Evolutionary conservation across 2,888 invertebrate genomes (phyloP).

Genomic region (Disparrhopalites patrizii): DNA sequence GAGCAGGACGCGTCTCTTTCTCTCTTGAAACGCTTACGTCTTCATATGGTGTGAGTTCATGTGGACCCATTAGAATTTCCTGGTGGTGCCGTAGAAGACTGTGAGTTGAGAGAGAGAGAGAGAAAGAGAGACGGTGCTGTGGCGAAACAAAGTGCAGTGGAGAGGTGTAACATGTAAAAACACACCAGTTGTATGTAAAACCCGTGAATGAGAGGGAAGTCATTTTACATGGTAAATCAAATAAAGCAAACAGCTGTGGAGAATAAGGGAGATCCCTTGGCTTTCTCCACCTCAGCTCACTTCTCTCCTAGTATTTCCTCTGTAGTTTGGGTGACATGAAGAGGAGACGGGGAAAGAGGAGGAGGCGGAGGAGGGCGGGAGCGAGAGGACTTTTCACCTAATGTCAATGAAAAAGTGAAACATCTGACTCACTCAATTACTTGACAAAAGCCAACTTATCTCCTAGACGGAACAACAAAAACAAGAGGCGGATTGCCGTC

Average conservation of each 20-base stretch:
- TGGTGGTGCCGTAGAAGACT: too few species aligned
- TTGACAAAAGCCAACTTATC: not conserved
- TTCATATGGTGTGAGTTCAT: too few species aligned
- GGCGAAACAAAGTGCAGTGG: not conserved
- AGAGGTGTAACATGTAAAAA: not conserved
- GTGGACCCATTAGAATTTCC: too few species aligned
- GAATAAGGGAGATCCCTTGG: constrained; percentile 21
- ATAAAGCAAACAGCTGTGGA: constrained; percentile 27
- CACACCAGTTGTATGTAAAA: constrained; percentile 13
- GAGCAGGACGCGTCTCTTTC: too few species aligned
- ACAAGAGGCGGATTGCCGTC: not conserved
- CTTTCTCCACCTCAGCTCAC: constrained; percentile 22
- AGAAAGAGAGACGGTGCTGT: not conserved
- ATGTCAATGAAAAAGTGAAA: constrained; percentile 4
- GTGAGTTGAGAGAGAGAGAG: not conserved
- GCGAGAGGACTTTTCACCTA: constrained; percentile 8
- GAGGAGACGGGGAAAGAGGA: not conserved
- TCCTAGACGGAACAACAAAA: not conserved
- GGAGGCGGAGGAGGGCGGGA: not conserved
- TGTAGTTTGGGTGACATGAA: too few species aligned
- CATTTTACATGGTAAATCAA: constrained; percentile 30
- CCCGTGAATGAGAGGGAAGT: constrained; percentile 23
- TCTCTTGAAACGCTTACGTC: too few species aligned
- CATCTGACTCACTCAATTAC: not conserved
- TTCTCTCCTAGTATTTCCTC: too few species aligned